Conservation (phyloP, 2,888 invertebrate genomes). For the Copidosoma aretas region DNA sequence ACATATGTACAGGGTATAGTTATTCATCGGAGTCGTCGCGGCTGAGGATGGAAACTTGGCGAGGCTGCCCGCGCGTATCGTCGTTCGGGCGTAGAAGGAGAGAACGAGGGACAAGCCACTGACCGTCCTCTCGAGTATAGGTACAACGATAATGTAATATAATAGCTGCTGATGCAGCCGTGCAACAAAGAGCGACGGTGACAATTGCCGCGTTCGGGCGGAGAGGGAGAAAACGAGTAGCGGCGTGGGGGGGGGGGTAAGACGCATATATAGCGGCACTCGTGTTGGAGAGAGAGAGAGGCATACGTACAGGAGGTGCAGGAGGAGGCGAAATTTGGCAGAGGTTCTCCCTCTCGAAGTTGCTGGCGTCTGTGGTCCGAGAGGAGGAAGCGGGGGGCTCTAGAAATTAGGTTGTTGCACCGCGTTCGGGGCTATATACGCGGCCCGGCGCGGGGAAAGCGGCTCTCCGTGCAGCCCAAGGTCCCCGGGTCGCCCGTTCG, state of each 20-base stretch:
- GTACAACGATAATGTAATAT: conserved; percentile 30
- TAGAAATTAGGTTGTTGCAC: conserved; percentile 64
- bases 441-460: conserved; percentile 35
- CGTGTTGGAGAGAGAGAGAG: conserved; percentile 20
- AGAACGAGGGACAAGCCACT: conserved; percentile 35
- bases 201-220: not conserved
- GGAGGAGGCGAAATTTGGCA: conserved; percentile 35
- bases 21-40: too few species aligned
- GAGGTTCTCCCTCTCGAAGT: conserved; percentile 12
- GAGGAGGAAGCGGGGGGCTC: conserved; percentile 45
- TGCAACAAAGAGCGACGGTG: too few species aligned
- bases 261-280: too few species aligned
- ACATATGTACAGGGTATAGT: too few species aligned
- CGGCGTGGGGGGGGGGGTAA: too few species aligned
- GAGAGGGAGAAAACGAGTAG: not conserved
- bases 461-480: conserved; percentile 55
- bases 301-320: conserved; percentile 15
- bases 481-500: conserved; percentile 60
- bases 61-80: conserved; percentile 13
- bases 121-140: conserved; percentile 44
- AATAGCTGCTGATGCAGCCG: conserved; percentile 16
- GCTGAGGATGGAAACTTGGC: too few species aligned
- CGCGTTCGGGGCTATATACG: conserved; percentile 44
- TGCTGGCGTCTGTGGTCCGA: conserved; percentile 2
- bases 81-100: conserved; percentile 15